These are phyloP conservation scores for Cephalotes varians DNA, from an alignment of 2,888 invertebrate genomes.

Conservation along the genomic window DNA sequence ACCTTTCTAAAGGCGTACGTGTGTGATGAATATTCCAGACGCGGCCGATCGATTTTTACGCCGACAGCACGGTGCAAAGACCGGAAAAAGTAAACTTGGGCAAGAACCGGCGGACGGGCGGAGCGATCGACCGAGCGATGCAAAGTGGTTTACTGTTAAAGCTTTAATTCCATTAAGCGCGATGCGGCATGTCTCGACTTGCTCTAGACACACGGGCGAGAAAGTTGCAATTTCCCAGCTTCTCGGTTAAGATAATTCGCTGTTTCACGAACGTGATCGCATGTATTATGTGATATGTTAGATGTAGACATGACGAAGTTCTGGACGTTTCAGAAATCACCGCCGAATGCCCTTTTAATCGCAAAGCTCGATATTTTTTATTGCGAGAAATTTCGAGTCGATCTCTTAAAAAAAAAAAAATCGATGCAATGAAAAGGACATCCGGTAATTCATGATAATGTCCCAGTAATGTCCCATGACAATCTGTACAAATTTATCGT, in stretches of 20 bases:
- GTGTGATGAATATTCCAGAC: constrained; percentile 32
- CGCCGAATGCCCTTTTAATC: neutral
- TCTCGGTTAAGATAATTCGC: constrained; percentile 3
- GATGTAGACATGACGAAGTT: constrained; percentile 20
- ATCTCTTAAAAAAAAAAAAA: too few relatives aligned
- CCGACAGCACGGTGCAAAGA: constrained; percentile 28
- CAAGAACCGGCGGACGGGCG: neutral
- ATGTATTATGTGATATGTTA: constrained; percentile 52
- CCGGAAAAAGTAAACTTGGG: constrained; percentile 47
- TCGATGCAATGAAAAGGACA: neutral
- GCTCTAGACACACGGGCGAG: constrained; percentile 1
- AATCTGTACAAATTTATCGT: neutral
- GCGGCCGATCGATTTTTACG: constrained; percentile 44
- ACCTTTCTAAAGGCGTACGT: constrained; percentile 33
- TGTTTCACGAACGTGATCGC: constrained; percentile 30
- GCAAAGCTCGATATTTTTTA: neutral
- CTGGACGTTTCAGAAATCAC: neutral
- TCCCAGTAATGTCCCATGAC: neutral
- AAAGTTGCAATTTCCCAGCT: constrained; percentile 36
- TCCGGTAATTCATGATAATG: neutral
- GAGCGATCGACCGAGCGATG: constrained; percentile 47
- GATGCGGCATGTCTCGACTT: neutral
- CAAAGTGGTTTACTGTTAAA: constrained; percentile 40
- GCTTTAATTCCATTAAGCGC: constrained; percentile 39
- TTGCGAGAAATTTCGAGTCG: neutral